Conservation (phyloP, 2,888 invertebrate species). For the Celastrina argiolus region DNA sequence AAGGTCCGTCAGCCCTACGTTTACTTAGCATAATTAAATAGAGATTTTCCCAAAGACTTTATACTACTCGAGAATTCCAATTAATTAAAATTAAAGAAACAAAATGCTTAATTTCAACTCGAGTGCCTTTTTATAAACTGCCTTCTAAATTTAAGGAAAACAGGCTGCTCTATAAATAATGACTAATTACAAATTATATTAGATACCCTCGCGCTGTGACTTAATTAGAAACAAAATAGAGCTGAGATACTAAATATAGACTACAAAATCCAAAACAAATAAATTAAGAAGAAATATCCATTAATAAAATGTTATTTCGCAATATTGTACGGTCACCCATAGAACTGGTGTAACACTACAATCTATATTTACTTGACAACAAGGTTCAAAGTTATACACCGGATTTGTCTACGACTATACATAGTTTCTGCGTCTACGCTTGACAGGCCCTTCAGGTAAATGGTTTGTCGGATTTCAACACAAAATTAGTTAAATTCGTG, state of each 20-base stretch:
- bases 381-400: no score
- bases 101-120: not conserved
- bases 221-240: not conserved
- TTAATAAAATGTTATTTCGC: no score
- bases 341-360: no score
- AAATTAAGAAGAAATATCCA: no score
- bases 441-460: not conserved
- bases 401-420: no score
- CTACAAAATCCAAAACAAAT: no score
- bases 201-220: not conserved
- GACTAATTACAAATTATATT: not conserved
- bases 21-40: conserved; percentile 22
- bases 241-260: no score
- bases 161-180: not conserved
- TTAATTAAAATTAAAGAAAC: conserved; percentile 13
- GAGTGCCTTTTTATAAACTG: not conserved
- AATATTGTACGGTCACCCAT: no score
- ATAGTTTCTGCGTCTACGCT: not conserved
- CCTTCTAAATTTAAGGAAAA: not conserved
- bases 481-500: not conserved
- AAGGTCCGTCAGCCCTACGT: conserved; percentile 2
- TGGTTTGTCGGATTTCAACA: not conserved
- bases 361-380: no score
- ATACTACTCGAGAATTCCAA: not conserved
- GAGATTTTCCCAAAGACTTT: not conserved